Base-by-base conservation (phyloP, 2,888 invertebrate species). In the Aphrophora alni region DNA sequence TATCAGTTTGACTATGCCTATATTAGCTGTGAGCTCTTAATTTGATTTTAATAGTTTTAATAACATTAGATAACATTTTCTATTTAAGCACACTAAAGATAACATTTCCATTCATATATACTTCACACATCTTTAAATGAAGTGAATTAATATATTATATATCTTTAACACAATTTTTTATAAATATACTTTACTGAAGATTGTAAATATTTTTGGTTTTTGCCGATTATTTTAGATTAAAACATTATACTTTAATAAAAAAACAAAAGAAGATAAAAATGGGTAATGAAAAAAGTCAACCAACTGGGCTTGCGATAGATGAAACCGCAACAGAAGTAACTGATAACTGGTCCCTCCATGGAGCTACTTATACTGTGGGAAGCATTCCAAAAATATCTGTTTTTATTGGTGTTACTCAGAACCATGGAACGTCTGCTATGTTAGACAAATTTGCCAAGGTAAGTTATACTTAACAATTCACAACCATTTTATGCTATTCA, bases 361-460 rank as follows among this genome's bases (percentile, higher is more conserved):
- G 88, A 26, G 94, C 94, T 2, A 91, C 88, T 79, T 89, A 93
- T 78, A 90, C 89, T 76, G 91, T 91, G 84, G 92, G 91, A 83
- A 90, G 89, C 84, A 89, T 91, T 85, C 92, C 92, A 77, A 91
- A 90, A 70, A 89, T 95, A 12, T 94, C 95, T 14, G 92, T 95
- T 70, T 95, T 95, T 86, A 92, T 94, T 86, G 93, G 94, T 74
- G 88, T 88, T 83, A 85, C 86, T 73, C 86, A 87, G 0, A 87
- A 86, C 84, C 87, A 88, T 81, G 88, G 88, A 1, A 88, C 87
- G 82, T 87, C 87, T 0, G 92, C 93, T 8, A 94, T 95, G 1
- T 88, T 95, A 85, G 95, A 95, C 86, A 93, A 93, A 87, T 92
- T 93, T 85, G 93, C 94, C 21, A 95, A 95, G 89, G 95, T 95